Evolutionary conservation across 2,797 vertebrate species (phyloP).

Genomic region (Sebastes vulpes): DNA sequence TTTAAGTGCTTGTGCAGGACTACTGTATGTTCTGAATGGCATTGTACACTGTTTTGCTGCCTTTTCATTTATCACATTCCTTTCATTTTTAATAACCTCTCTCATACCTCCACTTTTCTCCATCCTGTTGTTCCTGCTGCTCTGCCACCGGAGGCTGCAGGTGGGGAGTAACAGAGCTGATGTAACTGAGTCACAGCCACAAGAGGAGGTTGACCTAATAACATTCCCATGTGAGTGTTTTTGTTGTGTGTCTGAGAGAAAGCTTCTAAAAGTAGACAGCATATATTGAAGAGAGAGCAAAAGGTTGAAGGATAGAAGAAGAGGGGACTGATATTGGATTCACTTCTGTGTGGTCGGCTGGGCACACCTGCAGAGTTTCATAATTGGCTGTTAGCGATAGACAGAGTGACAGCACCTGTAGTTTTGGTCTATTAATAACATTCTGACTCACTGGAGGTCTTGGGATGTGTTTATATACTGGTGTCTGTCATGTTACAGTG

Average conservation of each 20-base stretch:
- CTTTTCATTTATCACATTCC: conserved; percentile 31
- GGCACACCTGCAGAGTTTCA: conserved; percentile 60
- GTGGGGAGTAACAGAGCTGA: conserved; percentile 15
- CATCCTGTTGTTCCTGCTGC: neutral
- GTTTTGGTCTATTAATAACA: conserved; percentile 68
- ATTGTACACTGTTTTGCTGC: neutral
- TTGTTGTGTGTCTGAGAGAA: neutral
- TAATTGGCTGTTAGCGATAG: conserved; percentile 67
- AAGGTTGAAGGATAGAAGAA: conserved; percentile 15
- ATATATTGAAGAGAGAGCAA: neutral
- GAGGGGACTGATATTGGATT: conserved; percentile 2
- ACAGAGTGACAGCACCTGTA: conserved; percentile 68
- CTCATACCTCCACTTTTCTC: conserved; percentile 1
- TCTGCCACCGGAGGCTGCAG: conserved; percentile 3
- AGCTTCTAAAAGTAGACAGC: conserved; percentile 10
- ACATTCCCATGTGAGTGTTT: conserved; percentile 31
- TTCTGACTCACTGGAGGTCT: conserved; percentile 53
- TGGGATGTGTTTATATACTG: conserved; percentile 27
- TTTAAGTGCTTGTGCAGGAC: conserved; percentile 20
- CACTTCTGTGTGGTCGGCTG: conserved; percentile 11
- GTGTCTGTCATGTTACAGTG: conserved; percentile 33
- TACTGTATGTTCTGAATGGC: conserved; percentile 8
- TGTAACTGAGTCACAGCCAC: conserved; percentile 36
- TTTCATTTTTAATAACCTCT: neutral
- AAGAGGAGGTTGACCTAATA: conserved; percentile 43